Base-by-base conservation (phyloP, 2,888 invertebrate species). In the Synergus gifuensis region DNA sequence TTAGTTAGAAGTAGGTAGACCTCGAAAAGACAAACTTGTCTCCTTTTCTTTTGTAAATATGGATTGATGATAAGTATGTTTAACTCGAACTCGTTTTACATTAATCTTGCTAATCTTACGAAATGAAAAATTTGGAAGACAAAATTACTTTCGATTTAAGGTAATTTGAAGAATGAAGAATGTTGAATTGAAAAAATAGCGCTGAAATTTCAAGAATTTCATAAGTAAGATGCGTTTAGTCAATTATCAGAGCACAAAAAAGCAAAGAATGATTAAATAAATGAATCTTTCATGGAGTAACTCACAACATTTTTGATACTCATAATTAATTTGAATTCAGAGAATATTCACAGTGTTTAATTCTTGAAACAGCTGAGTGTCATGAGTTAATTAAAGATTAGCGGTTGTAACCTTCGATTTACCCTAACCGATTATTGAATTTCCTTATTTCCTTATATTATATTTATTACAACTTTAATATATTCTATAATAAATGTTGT, bases 401-500 rank as follows among this genome's bases (percentile, higher is more conserved):
- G 22, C 18, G 11, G 4, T 22, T 28, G 22, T 14, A 22, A 60
- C 4, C 60, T 60, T 60, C n/a, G 4, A 14, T 60, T 12, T 12
- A 60, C 28, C 60, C 22, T 60, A 60, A 14, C 11, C 22, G 12
- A 46, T 67, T n/a, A 14, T 22, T 44, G 42, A 16, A 67, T 22
- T 14, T 11, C 7, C 44, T 67, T 18, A 22, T 22, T 5, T 67
- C 46, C 8, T 67, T 44, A 46, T 2, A 67, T 66, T 18, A 66
- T 42, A 44, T 66, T 73, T 40, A 73, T 73, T 73, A 36, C 3
- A n/a, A 73, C n/a, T 36, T 73, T 36, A 36, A 28, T 28, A 73
- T 73, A 73, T 28, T 73, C 69, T 73, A 54, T 73, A 73, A 73
- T 73, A 73, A 73, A 73, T 54, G 73, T 73, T 54, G 54, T 54